Conservation (phyloP, 2,113 vertebrate genomes). For the Ceyx cyanopectus region DNA sequence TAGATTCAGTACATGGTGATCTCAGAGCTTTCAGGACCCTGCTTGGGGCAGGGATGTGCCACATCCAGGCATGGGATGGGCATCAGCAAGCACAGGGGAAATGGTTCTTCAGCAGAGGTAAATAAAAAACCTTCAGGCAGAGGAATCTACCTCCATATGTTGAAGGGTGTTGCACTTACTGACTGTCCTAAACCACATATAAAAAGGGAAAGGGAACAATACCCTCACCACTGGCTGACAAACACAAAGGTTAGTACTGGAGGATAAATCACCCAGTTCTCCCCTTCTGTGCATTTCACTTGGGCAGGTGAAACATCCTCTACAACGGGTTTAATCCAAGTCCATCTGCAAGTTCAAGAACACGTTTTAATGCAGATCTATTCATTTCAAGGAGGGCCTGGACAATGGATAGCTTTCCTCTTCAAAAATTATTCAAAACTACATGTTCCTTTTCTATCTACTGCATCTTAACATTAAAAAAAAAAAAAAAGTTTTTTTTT, state of each 20-base stretch:
- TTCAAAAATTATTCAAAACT: conserved; percentile 56
- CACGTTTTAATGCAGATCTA: conserved; percentile 24
- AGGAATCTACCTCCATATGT: background rate
- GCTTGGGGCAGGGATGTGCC: background rate
- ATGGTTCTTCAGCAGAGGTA: rapidly evolving
- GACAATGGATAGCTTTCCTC: conserved; percentile 30
- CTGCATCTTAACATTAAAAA: conserved; percentile 4
- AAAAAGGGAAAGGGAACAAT: background rate
- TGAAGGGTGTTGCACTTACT: background rate
- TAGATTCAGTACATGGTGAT: background rate
- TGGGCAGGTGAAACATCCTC: background rate
- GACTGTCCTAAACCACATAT: background rate
- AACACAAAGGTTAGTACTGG: background rate
- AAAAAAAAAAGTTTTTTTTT: background rate
- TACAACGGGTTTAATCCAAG: background rate
- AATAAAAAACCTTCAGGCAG: background rate
- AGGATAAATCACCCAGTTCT: conserved; percentile 7
- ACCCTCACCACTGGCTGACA: background rate
- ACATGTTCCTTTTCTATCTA: background rate
- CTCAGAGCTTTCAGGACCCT: background rate
- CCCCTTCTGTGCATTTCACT: background rate
- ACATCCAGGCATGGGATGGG: too few relatives aligned
- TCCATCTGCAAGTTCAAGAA: conserved; percentile 36
- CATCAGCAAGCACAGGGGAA: rapidly evolving
- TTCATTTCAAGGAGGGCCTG: conserved; percentile 4